Percentiles rank a stretch among this genome's conserved stretches.
These are phyloP conservation scores for Oxyruncus cristatus DNA, from an alignment of 2,113 vertebrate genomes.

Conservation along the genomic window DNA sequence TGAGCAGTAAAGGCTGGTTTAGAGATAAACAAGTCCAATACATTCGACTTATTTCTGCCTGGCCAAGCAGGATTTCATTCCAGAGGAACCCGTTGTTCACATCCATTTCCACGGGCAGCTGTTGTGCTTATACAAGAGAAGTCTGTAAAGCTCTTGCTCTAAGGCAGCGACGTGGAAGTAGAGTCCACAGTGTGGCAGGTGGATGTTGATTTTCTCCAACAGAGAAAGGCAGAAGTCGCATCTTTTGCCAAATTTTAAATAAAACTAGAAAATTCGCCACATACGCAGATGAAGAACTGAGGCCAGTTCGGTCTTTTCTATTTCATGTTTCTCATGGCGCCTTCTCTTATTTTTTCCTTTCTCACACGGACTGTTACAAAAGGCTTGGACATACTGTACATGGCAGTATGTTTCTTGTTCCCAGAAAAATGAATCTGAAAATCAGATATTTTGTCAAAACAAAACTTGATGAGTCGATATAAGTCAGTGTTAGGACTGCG, in stretches of 20 bases:
- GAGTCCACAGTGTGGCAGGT: neutral
- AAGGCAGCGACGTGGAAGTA: neutral
- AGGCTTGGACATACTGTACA: neutral
- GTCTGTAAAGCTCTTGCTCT: neutral
- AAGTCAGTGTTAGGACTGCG: neutral
- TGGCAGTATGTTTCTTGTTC: neutral
- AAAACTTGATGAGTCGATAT: neutral
- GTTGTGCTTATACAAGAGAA: neutral
- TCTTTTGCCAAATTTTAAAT: neutral
- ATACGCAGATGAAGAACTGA: neutral
- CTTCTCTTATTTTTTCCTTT: neutral
- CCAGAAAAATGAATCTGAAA: neutral
- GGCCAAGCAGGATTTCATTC: constrained; percentile 24
- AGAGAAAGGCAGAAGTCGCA: neutral
- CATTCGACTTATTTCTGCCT: constrained; percentile 21
- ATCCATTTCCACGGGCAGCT: neutral
- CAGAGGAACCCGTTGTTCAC: neutral
- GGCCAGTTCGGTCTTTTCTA: neutral
- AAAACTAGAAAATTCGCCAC: neutral
- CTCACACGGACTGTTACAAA: neutral
- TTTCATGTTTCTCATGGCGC: neutral
- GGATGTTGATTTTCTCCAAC: neutral
- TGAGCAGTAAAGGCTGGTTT: constrained; percentile 6
- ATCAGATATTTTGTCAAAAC: neutral
- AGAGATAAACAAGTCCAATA: constrained; percentile 9